Evolutionary conservation across 2,797 vertebrate genomes (phyloP).

Genomic region (Agapornis canus): DNA sequence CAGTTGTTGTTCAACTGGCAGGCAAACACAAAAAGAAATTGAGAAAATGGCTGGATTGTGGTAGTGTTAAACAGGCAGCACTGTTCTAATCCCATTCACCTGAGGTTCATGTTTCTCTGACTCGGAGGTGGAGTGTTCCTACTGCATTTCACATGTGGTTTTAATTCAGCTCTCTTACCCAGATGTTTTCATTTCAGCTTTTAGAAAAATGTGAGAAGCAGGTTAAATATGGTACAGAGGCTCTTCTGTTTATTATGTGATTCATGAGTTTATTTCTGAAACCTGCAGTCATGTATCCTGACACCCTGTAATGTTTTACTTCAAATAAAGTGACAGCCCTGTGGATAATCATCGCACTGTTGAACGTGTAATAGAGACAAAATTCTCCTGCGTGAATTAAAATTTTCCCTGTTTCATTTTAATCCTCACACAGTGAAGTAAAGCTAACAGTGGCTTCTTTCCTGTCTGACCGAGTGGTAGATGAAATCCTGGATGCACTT

Average conservation of each 20-base stretch:
- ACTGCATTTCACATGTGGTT: background rate
- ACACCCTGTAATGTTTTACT: slow-evolving; percentile 16
- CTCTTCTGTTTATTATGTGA: slow-evolving; percentile 62
- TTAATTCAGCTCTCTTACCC: slow-evolving; percentile 35
- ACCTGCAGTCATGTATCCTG: slow-evolving; percentile 24
- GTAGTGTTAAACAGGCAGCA: background rate
- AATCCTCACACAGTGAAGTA: slow-evolving; percentile 85
- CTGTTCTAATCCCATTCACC: background rate
- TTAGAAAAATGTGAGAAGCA: slow-evolving; percentile 35
- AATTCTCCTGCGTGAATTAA: background rate
- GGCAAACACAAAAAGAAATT: background rate
- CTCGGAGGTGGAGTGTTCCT: background rate
- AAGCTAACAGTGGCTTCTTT: slow-evolving; percentile 94
- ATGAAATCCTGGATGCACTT: slow-evolving; percentile 93
- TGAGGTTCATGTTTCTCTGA: background rate
- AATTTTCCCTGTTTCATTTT: slow-evolving; percentile 11
- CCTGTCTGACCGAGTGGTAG: slow-evolving; percentile 94
- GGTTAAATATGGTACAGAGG: slow-evolving; percentile 48
- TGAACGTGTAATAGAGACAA: background rate
- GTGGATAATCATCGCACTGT: background rate
- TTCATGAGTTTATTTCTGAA: slow-evolving; percentile 64
- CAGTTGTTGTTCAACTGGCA: background rate
- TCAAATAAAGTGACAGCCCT: slow-evolving; percentile 22
- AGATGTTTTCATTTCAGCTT: slow-evolving; percentile 58
- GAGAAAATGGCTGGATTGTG: background rate